A percentile compares a stretch with the other conserved stretches of the same genome.
phyloP scores from a whole-genome alignment of 2,888 invertebrate genomes.

The Meteorus cinctellus region DNA sequence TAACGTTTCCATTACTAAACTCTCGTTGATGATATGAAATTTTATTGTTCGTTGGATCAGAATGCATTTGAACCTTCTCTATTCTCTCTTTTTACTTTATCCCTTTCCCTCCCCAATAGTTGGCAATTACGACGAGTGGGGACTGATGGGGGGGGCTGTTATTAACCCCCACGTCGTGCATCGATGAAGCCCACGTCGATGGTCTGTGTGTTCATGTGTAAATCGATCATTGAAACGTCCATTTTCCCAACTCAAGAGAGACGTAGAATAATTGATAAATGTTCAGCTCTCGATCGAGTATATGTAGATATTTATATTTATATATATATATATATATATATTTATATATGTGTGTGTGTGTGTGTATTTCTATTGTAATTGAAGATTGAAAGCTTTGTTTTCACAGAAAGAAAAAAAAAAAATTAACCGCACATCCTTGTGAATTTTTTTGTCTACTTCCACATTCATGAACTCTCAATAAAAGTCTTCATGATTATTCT shows the following conservation, averaged over 20 bases:
- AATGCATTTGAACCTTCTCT: constrained; percentile 12
- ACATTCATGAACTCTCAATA: neutral
- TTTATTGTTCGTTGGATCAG: constrained; percentile 23
- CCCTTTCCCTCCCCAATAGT: constrained; percentile 3
- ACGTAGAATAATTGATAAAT: constrained; percentile 7
- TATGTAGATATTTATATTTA: neutral
- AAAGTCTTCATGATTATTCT: constrained; percentile 8
- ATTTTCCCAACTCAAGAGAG: constrained; percentile 15
- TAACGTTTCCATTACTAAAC: constrained; percentile 1
- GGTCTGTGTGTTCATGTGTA: constrained; percentile 24
- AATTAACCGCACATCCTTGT: neutral
- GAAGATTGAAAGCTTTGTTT: neutral
- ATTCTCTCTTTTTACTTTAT: constrained; percentile 1
- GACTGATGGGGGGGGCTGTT: constrained; percentile 19
- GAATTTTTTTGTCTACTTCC: neutral
- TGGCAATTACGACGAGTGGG: constrained; percentile 24
- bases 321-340: no score
- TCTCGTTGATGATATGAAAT: constrained; percentile 23
- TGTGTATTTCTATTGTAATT: neutral
- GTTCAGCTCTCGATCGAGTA: neutral
- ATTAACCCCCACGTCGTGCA: constrained; percentile 23
- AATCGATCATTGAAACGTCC: constrained; percentile 34
- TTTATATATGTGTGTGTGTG: no score
- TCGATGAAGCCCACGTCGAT: constrained; percentile 18
- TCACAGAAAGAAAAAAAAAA: neutral